These are phyloP conservation scores for Malthinus seriepunctatus DNA, from an alignment of 2,888 invertebrate genomes.

Conservation along the genomic window DNA sequence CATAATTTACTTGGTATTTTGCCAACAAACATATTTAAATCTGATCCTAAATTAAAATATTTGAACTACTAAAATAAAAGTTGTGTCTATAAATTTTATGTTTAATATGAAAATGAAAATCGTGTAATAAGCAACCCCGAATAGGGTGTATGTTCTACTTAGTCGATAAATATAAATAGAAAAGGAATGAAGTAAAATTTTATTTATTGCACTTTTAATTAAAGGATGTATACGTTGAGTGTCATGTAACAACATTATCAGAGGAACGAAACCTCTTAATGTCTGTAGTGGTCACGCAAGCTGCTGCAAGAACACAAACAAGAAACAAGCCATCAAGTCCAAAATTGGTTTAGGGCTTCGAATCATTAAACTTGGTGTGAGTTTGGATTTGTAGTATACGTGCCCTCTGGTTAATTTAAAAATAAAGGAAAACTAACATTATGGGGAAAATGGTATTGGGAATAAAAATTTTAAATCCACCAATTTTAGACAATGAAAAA, in stretches of 20 bases:
- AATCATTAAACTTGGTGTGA: conserved; percentile 27
- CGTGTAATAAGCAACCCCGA: too few relatives aligned
- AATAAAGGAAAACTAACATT: conserved; percentile 6
- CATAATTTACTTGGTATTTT: too few relatives aligned
- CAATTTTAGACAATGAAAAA: too few relatives aligned
- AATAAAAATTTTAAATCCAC: too few relatives aligned
- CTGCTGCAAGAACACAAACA: conserved; percentile 30
- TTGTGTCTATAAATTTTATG: too few relatives aligned
- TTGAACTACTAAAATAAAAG: too few relatives aligned
- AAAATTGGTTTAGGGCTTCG: conserved; percentile 30
- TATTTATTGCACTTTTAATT: conserved; percentile 25
- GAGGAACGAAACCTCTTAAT: conserved; percentile 25
- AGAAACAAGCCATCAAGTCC: conserved; percentile 31
- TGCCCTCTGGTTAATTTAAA: conserved; percentile 18
- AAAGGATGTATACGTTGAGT: conserved; percentile 23
- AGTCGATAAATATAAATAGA: too few relatives aligned
- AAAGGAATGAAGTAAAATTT: neutral
- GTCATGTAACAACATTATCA: conserved; percentile 28
- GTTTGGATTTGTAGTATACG: conserved; percentile 23
- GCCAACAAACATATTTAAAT: too few relatives aligned
- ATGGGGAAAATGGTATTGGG: too few relatives aligned
- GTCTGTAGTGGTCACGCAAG: conserved; percentile 30
- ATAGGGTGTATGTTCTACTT: too few relatives aligned
- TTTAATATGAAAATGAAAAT: too few relatives aligned
- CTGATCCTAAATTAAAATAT: too few relatives aligned